Evolutionary conservation across 2,888 invertebrate genomes (phyloP).

Genomic region (Lissonota sp.): DNA sequence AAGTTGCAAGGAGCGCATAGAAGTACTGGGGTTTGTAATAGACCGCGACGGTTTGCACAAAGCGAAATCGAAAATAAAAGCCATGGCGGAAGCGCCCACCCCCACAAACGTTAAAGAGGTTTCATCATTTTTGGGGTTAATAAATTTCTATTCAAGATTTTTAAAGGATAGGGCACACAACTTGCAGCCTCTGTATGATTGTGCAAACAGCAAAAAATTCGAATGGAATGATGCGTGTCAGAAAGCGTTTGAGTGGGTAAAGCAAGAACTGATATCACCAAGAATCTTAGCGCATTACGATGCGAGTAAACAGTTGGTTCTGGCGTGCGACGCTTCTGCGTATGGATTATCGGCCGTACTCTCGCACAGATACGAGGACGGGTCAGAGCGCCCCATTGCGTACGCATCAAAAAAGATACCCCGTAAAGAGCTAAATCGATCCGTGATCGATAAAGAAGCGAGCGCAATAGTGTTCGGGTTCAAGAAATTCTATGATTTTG

Average conservation of each 20-base stretch:
- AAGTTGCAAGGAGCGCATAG: background rate
- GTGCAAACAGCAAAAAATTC: slow-evolving; percentile 66
- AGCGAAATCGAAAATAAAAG: slow-evolving; percentile 62
- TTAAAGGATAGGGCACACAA: slow-evolving; percentile 69
- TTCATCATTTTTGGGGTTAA: slow-evolving; percentile 69
- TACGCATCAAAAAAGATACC: slow-evolving; percentile 56
- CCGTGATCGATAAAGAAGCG: background rate
- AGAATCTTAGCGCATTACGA: slow-evolving; percentile 59
- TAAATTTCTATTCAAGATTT: slow-evolving; percentile 77
- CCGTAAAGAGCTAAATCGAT: slow-evolving; percentile 49
- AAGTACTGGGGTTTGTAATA: slow-evolving; percentile 23
- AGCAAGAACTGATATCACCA: slow-evolving; percentile 52
- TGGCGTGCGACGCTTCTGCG: slow-evolving; percentile 74
- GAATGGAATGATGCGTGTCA: slow-evolving; percentile 71
- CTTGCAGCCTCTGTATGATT: slow-evolving; percentile 69
- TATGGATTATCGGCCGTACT: background rate
- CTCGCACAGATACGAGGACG: slow-evolving; percentile 9
- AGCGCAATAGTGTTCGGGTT: background rate
- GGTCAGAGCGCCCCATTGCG: slow-evolving; percentile 57
- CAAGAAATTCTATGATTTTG: background rate
- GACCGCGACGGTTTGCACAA: slow-evolving; percentile 69
- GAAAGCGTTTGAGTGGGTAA: slow-evolving; percentile 69
- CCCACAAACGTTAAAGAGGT: slow-evolving; percentile 66
- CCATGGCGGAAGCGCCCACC: slow-evolving; percentile 63
- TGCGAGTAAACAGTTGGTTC: slow-evolving; percentile 42